Percentiles rank a stretch among this genome's conserved stretches.
Conservation (phyloP, 2,797 vertebrate species). For the Meda fulgida region DNA sequence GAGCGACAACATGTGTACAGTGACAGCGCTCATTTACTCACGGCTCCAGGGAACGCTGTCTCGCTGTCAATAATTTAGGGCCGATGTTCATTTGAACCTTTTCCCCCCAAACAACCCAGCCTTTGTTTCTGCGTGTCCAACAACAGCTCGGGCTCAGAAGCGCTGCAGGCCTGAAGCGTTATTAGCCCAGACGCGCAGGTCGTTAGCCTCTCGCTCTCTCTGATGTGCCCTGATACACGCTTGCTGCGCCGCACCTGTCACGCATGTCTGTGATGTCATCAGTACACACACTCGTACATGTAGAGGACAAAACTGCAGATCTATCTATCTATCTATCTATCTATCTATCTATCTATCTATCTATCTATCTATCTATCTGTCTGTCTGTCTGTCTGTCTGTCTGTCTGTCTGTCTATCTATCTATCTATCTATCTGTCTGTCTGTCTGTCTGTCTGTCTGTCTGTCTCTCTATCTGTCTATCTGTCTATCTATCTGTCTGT, state of each 20-base stretch:
- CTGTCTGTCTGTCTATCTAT: too few relatives aligned
- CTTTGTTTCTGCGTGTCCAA: conserved; percentile 69
- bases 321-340: too few relatives aligned
- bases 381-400: too few relatives aligned
- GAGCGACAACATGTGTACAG: conserved; percentile 73
- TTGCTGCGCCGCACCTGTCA: conserved; percentile 71
- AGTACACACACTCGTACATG: too few relatives aligned
- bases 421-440: too few relatives aligned
- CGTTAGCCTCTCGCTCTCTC: conserved; percentile 69
- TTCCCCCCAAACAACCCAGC: conserved; percentile 64
- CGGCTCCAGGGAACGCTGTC: conserved; percentile 71
- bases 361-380: too few relatives aligned
- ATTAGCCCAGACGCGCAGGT: conserved; percentile 65
- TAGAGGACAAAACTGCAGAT: too few relatives aligned
- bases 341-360: too few relatives aligned
- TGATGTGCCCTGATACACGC: conserved; percentile 52
- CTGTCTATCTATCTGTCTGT: too few relatives aligned
- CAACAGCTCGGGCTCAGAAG: conserved; percentile 70
- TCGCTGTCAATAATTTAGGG: conserved; percentile 79
- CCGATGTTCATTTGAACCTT: conserved; percentile 77
- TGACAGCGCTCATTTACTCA: conserved; percentile 80
- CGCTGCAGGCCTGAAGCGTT: conserved; percentile 77
- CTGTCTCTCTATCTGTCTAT: accelerated
- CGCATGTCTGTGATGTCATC: conserved; percentile 2
- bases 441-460: too few relatives aligned